Percentiles rank a stretch among this genome's conserved stretches.
Conservation (phyloP, 2,113 vertebrate genomes). For the Forbesichthys papilliferus region DNA sequence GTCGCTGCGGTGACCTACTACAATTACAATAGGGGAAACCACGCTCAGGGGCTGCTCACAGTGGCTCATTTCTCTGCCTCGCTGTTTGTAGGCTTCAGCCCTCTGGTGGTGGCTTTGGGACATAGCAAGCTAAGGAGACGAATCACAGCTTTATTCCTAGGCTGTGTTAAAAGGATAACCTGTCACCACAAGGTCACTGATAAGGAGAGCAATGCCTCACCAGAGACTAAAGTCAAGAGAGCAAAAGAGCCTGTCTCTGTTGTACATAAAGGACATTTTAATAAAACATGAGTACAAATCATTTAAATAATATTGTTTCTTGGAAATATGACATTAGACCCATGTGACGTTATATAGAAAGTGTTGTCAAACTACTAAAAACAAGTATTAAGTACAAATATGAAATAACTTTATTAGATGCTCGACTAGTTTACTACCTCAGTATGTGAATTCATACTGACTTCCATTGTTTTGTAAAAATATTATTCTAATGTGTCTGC, state of each 20-base stretch:
- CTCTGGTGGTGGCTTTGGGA: conserved; percentile 78
- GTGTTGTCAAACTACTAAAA: background rate
- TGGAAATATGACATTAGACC: conserved; percentile 10
- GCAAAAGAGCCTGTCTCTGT: conserved; percentile 38
- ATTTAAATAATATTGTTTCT: conserved; percentile 22
- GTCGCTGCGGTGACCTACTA: conserved; percentile 79
- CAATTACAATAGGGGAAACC: conserved; percentile 72
- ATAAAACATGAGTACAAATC: conserved; percentile 13
- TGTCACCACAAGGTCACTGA: conserved; percentile 1
- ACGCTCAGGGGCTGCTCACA: conserved; percentile 71
- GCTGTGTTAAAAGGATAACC: conserved; percentile 34
- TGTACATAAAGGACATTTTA: conserved; percentile 37
- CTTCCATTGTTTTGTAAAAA: no score
- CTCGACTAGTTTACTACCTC: no score
- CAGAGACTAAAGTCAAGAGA: conserved; percentile 8
- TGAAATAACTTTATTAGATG: background rate
- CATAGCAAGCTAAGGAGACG: conserved; percentile 75
- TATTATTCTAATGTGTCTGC: background rate
- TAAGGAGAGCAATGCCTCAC: background rate
- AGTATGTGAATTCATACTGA: no score
- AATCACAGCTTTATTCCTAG: conserved; percentile 54
- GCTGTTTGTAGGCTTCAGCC: conserved; percentile 79
- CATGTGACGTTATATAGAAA: background rate
- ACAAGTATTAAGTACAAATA: background rate
- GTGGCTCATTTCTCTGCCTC: conserved; percentile 78